A percentile compares a stretch with the other conserved stretches of the same genome.
These are phyloP conservation scores for Isaurus tuberculatus DNA, from an alignment of 92 coral and sea anemone genomes.

Conservation along the genomic window DNA sequence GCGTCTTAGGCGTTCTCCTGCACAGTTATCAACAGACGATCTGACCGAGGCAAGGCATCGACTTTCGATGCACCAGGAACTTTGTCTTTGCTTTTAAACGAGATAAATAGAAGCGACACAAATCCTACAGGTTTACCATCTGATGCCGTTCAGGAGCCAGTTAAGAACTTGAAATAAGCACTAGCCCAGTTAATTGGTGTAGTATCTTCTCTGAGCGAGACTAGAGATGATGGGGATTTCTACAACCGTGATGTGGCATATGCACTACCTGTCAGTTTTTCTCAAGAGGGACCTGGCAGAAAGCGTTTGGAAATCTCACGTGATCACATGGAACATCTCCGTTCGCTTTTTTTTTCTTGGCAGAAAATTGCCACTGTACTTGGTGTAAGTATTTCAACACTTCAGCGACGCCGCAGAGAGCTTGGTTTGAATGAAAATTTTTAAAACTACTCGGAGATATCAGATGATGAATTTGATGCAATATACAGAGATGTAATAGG, in stretches of 20 bases:
- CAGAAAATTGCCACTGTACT: neutral
- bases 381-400: neutral
- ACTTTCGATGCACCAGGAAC: conserved; percentile 56
- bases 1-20: neutral
- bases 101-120: conserved; percentile 24
- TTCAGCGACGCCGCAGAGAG: conserved; percentile 1
- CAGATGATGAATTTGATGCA: neutral
- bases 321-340: neutral
- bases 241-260: conserved; percentile 15
- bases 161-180: neutral
- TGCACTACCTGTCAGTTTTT: conserved; percentile 11
- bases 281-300: conserved; percentile 1
- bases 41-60: conserved; percentile 50
- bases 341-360: conserved; percentile 1
- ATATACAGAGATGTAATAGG: neutral
- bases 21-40: conserved; percentile 56
- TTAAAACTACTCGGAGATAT: neutral
- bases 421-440: neutral
- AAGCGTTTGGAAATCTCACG: neutral
- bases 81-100: conserved; percentile 46
- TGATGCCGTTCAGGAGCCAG: conserved; percentile 3
- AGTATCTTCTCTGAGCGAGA: conserved; percentile 17
- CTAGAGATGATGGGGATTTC: conserved; percentile 20
- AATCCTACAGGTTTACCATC: conserved; percentile 48
- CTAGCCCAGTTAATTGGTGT: conserved; percentile 29